Base-by-base conservation (phyloP, 1,140 invertebrate genomes). In the Lepidurus apus region DNA sequence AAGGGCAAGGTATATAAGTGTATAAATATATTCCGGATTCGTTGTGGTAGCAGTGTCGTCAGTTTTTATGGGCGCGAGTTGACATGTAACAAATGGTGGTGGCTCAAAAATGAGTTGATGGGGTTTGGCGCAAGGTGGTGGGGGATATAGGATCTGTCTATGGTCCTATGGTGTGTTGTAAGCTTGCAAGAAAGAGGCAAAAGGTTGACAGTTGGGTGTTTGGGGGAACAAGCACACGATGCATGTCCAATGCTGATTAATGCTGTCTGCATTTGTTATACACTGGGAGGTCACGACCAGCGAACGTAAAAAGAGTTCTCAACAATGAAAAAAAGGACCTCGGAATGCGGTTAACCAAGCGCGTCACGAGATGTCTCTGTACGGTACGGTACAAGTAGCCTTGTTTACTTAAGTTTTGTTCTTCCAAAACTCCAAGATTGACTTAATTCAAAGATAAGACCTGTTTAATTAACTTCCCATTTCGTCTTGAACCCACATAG, bases 21-120 rank as follows among this genome's bases (percentile, higher is more conserved):
- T 65, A 65, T 65, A 65, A 65, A 65, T 65, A 65, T 65, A 65
- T 65, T 65, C 53, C 53, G 21, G 53, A 65, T 65, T 65, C 53
- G 53, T 65, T 65, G 53, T 65, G 53, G 53, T 65, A 65, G 53
- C 53, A 21, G 53, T 21, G 53, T 65, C 53, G 53, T 65, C 53
- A 65, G 53, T 65, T 65, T 65, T 65, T 65, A 65, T 65, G 53
- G 53, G 53, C 53, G 53, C 53, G 53, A 34, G 53, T 65, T 65
- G 53, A 65, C 53, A 65, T n/a, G 53, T 65, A 65, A 65, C 53
- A 65, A 65, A 65, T 65, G 53, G 53, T 21, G 17, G 13, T 13
- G 53, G 53, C 53, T 65, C 53, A 65, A 65, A 65, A 65, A 65
- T 65, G 53, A 65, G 53, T 65, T 65, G 53, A 65, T 21, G 17